Evolutionary conservation across 2,113 vertebrate genomes (phyloP), one percentile per base, ranked within the genome.

Genomic region (Carassius auratus): DNA sequence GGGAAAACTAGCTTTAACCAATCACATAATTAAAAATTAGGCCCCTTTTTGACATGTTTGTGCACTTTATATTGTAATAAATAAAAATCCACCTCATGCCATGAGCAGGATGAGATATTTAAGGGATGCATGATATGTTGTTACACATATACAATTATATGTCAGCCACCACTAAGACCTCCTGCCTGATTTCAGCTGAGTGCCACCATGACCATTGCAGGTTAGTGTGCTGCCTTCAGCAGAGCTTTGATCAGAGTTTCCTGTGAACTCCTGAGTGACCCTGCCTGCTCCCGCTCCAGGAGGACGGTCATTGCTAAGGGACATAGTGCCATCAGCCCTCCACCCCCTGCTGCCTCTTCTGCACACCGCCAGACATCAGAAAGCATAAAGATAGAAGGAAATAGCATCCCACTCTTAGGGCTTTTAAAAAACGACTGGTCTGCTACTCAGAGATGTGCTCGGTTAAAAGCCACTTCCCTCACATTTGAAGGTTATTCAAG

Each of bases 381-480:
- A 52, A 71, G 30, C 66, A 33, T 68, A 21, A 36, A 57, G 66
- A 57, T 52, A 55, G 45, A 17, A 68, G 26, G 66, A 57, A 71
- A 71, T 57, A 57, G 57, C 76, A 13, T 62, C 55, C 23, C 23
- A 26, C 66, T 71, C 21, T 66, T 66, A 17, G 30, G 74, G 30
- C 50, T 79, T 62, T 78, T 79, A 1, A 38, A n/a, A 79, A 4
- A 85, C 38, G 62, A 62, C 30, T 86, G 84, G 38, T 73, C 64
- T 45, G 36, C 8, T 62, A 50, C 52, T 61, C 76, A 33, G 36
- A 33, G 26, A 45, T 80, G 23, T 73, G 42, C 33, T 80, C 50
- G 38, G 78, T 81, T 80, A 81, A 73, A 86, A 86, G 68, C 19
- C 33, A 74, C 84, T 74, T 61, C 26, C 3, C 30, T 76, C 12